phyloP scores from a whole-genome alignment of 2,113 vertebrate genomes.

The Acrocephalus arundinaceus region DNA sequence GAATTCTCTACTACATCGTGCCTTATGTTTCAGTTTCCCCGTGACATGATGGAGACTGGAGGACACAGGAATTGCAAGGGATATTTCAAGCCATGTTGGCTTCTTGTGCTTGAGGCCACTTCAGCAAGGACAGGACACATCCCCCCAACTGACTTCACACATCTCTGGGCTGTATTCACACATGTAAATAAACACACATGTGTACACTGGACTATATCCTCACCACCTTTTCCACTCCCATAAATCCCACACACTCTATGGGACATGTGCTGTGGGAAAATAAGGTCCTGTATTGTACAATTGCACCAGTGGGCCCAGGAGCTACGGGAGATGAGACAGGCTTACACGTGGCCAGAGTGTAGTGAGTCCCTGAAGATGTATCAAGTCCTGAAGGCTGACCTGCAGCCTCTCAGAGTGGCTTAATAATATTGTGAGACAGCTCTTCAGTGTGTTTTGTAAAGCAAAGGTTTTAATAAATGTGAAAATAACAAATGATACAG shows the following conservation, averaged over 20 bases:
- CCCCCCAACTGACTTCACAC: accelerated
- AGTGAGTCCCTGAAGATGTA: no score
- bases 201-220: not conserved
- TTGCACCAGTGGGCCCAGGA: no score
- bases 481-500: no score
- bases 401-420: no score
- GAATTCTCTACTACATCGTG: accelerated
- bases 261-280: not conserved
- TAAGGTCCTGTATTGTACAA: not conserved
- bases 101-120: not conserved
- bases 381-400: no score
- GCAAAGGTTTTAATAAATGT: no score
- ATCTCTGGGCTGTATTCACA: not conserved
- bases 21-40: not conserved
- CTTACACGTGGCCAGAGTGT: no score
- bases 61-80: accelerated
- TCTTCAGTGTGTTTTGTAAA: no score
- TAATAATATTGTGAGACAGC: no score
- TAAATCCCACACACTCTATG: accelerated
- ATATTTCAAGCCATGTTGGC: no score
- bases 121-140: not conserved
- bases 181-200: accelerated
- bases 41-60: accelerated
- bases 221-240: not conserved
- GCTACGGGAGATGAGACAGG: no score